These are phyloP conservation scores for Malurus leucopterus DNA, from an alignment of 2,797 vertebrate species.

Conservation along the genomic window DNA sequence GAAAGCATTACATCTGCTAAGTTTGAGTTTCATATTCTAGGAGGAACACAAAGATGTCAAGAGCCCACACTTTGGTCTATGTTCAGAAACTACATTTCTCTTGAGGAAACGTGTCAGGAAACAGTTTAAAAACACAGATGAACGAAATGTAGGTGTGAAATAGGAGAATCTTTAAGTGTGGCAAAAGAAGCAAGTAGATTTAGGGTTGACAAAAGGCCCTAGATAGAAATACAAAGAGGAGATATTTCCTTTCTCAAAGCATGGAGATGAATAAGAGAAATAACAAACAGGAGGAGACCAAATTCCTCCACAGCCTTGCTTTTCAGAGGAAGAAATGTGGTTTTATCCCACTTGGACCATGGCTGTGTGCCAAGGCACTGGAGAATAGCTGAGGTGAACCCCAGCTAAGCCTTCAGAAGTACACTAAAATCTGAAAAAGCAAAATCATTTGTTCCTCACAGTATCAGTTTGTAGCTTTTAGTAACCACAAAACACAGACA, in stretches of 20 bases:
- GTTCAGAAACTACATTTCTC: background rate
- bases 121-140: background rate
- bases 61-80: background rate
- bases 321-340: background rate
- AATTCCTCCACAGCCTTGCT: background rate
- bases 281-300: background rate
- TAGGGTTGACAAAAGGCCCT: background rate
- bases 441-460: slow-evolving; percentile 31
- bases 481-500: slow-evolving; percentile 21
- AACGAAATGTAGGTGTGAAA: background rate
- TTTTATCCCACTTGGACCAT: background rate
- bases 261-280: background rate
- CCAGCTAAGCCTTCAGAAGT: slow-evolving; percentile 35
- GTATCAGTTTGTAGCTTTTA: slow-evolving; percentile 53
- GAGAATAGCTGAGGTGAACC: slow-evolving; percentile 18
- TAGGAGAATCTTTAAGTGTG: background rate
- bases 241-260: background rate
- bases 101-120: background rate
- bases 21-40: background rate
- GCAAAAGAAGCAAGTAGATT: background rate
- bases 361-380: background rate
- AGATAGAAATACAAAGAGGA: background rate
- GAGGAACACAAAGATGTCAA: background rate
- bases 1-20: background rate
- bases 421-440: slow-evolving; percentile 36